Base-by-base conservation (phyloP, 2,113 vertebrate genomes). In the Pyxicephalus adspersus region DNA sequence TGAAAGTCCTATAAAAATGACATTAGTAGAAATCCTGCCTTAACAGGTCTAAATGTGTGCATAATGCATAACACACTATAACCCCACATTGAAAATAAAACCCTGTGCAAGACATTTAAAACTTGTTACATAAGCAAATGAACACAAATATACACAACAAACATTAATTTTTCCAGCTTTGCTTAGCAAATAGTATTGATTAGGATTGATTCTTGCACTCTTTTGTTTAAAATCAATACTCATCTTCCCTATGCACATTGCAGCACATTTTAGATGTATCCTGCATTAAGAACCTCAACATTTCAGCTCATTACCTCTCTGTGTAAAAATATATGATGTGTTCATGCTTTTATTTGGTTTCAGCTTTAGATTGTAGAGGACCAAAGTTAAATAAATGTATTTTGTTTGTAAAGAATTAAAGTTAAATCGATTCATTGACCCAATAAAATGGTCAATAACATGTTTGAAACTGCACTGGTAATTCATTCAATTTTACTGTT, bases 151-250 rank as follows among this genome's bases (percentile, higher is more conserved):
- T 71, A 28, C 13, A 51, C n/a, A 71, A 25, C 50, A 28, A 71
- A 28, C 25, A 51, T 60, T 60, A n/a, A 19, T 52, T 70, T 57
- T 68, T 68, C 77, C 64, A 22, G 38, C 31, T 9, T 4, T 22
- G 22, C 55, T 66, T 68, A 70, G 67, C 54, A 50, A 26, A 70
- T 70, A 79, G 7, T 76, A 64, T 52, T 63, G 77, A 80, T 60
- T 70, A n/a, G 28, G 25, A 64, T 26, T 57, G 67, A 70, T 25
- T 54, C 77, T 61, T 70, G 61, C 5, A 51, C 52, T 60, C 64
- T 34, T 54, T 55, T 65, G 64, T 23, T 23, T 58, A 58, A 67
- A 50, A 70, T 70, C 65, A 22, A 80, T 80, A 51, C 22, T 11
- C 28, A 25, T 55, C 18, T 45, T 31, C 58, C 54, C 63, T 52